These are phyloP conservation scores for Panthera tigris DNA, from an alignment of 2,113 vertebrate species.

Conservation along the genomic window DNA sequence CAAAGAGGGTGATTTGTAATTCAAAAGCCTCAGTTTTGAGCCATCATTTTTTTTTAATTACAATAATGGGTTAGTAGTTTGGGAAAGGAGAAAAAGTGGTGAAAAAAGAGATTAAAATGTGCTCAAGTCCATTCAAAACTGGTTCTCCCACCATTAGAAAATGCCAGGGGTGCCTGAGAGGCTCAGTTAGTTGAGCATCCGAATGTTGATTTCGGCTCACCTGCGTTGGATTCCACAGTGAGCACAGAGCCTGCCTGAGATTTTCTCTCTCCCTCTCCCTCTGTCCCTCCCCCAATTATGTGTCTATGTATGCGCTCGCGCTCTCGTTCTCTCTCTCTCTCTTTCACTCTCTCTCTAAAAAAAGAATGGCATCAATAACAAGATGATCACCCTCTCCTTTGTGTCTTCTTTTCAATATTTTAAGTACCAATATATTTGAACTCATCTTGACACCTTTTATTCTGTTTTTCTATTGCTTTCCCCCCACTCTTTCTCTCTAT, in stretches of 20 bases:
- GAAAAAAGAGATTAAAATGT: background rate
- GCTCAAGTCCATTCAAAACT: background rate
- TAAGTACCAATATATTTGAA: background rate
- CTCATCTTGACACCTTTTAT: background rate
- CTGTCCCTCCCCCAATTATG: no score
- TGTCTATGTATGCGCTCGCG: no score
- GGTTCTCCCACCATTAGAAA: background rate
- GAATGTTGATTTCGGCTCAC: no score
- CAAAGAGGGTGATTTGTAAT: background rate
- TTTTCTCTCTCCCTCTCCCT: no score
- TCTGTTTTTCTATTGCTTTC: background rate
- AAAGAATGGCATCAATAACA: background rate
- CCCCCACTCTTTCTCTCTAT: background rate
- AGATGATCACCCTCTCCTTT: background rate
- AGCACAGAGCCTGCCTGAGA: no score
- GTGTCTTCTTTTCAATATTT: constrained; percentile 1
- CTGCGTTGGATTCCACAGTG: no score
- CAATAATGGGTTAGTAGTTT: background rate
- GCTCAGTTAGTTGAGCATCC: no score
- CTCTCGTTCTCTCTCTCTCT: no score
- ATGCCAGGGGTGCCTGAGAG: background rate
- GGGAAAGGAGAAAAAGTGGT: background rate
- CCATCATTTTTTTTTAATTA: background rate
- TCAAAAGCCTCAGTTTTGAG: background rate
- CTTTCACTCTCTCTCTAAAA: no score